Conservation (phyloP, 2,888 invertebrate genomes). For the Scrobipalpa costella region DNA sequence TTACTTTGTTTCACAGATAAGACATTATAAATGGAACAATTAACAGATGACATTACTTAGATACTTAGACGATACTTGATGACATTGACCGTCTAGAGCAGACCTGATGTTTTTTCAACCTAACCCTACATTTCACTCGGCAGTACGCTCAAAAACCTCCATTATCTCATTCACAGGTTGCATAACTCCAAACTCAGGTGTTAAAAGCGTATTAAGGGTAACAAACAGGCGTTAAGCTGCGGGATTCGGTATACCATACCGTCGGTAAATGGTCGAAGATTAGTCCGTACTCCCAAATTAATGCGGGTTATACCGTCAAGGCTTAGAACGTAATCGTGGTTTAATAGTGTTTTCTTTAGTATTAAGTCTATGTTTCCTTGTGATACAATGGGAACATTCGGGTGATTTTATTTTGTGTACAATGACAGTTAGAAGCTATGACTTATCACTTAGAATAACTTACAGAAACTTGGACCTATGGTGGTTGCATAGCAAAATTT, state of each 20-base stretch:
- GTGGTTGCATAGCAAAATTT: too few relatives aligned
- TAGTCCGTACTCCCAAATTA: slow-evolving; percentile 67
- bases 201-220: slow-evolving; percentile 73
- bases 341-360: slow-evolving; percentile 31
- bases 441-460: too few relatives aligned
- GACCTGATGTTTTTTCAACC: slow-evolving; percentile 40
- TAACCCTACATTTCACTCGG: slow-evolving; percentile 53
- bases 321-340: slow-evolving; percentile 52
- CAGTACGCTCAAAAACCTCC: slow-evolving; percentile 48
- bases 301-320: slow-evolving; percentile 63
- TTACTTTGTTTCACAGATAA: too few relatives aligned
- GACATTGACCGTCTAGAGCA: slow-evolving; percentile 41
- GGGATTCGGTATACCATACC: slow-evolving; percentile 68
- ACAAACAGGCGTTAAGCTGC: slow-evolving; percentile 77
- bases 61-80: too few relatives aligned
- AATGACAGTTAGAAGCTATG: too few relatives aligned
- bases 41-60: too few relatives aligned
- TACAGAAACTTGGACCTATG: too few relatives aligned
- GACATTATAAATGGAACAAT: too few relatives aligned
- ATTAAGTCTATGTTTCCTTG: background rate
- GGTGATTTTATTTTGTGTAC: background rate
- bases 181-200: slow-evolving; percentile 56
- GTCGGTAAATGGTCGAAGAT: slow-evolving; percentile 71
- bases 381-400: background rate
- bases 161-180: slow-evolving; percentile 57